Percentiles rank a stretch among this genome's conserved stretches.
Conservation (phyloP, 1,140 invertebrate species). For the Musca domestica region DNA sequence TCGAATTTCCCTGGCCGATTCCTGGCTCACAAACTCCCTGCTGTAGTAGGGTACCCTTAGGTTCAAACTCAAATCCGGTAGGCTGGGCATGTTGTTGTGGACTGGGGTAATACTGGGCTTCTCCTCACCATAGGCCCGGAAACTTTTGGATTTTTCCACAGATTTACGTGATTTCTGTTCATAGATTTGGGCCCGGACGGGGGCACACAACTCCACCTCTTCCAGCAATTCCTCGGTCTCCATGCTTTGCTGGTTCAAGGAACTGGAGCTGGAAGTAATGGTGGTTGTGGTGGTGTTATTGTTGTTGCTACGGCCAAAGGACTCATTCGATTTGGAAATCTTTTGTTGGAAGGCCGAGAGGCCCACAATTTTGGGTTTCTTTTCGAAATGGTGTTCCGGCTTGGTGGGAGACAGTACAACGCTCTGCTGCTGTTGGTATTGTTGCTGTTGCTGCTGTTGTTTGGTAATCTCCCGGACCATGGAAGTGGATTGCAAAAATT, state of each 20-base stretch:
- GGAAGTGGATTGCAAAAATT: slow-evolving; percentile 47
- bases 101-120: slow-evolving; percentile 22
- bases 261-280: neutral
- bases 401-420: slow-evolving; percentile 19
- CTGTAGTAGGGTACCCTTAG: slow-evolving; percentile 44
- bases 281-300: neutral
- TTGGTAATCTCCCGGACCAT: slow-evolving; percentile 39
- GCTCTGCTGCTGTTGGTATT: neutral
- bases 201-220: neutral
- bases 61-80: slow-evolving; percentile 48
- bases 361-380: slow-evolving; percentile 55
- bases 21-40: slow-evolving; percentile 34
- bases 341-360: slow-evolving; percentile 58
- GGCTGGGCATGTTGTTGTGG: slow-evolving; percentile 48
- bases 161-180: slow-evolving; percentile 55
- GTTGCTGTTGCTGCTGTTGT: slow-evolving; percentile 16
- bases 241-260: too few relatives aligned
- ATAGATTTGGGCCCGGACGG: slow-evolving; percentile 29
- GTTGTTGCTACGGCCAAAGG: slow-evolving; percentile 33
- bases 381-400: slow-evolving; percentile 42
- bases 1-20: neutral
- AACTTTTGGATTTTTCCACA: slow-evolving; percentile 66
- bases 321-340: slow-evolving; percentile 50
- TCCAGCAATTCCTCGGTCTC: too few relatives aligned
- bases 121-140: slow-evolving; percentile 59